Conservation (phyloP, 2,113 vertebrate species). For the Pomatorhinus ruficollis region DNA sequence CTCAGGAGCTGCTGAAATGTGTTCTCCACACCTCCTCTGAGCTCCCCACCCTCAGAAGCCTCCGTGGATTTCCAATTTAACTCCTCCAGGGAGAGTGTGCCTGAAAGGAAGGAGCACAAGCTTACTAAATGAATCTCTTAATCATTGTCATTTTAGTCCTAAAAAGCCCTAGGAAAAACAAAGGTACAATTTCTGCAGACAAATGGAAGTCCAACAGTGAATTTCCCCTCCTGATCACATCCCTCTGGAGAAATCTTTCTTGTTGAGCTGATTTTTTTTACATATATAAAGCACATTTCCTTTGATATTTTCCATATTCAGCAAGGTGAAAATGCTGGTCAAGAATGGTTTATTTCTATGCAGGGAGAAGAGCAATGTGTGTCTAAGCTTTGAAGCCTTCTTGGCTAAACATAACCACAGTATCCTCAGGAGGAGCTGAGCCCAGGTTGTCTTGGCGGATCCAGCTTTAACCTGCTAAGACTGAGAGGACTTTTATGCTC, state of each 20-base stretch:
- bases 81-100: background rate
- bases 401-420: background rate
- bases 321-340: background rate
- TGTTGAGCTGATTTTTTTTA: background rate
- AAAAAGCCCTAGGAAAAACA: background rate
- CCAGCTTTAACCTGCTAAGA: background rate
- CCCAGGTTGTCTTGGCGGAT: background rate
- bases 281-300: background rate
- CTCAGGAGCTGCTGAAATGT: background rate
- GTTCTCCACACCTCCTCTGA: background rate
- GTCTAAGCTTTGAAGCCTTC: background rate
- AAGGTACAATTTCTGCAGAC: background rate
- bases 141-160: conserved; percentile 1
- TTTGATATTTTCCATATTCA: background rate
- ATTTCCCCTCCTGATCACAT: background rate
- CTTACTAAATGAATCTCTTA: conserved; percentile 17
- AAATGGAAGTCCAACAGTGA: conserved; percentile 7
- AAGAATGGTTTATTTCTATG: background rate
- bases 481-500: background rate
- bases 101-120: background rate
- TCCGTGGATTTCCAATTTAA: conserved; percentile 22
- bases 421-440: background rate
- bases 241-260: background rate
- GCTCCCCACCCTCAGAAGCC: background rate
- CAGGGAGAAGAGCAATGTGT: background rate